These are phyloP conservation scores for Eumerus sabulonum DNA, from an alignment of 2,888 invertebrate species.

Conservation along the genomic window DNA sequence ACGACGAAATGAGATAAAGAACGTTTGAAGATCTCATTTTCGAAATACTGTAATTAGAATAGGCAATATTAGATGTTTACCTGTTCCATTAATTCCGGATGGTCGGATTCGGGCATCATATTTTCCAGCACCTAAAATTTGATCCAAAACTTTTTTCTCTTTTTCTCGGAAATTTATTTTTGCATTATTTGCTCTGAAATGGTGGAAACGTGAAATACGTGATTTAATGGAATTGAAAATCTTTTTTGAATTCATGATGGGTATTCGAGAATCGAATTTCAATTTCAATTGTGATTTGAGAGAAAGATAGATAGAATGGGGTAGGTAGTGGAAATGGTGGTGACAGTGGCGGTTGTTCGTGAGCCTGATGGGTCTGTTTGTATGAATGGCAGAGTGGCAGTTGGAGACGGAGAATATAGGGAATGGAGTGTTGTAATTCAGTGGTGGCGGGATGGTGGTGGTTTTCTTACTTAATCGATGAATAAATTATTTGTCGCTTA, in stretches of 20 bases:
- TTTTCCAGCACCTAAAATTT: slow-evolving; percentile 92
- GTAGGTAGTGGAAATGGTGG: too few species aligned
- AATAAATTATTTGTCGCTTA: slow-evolving; percentile 66
- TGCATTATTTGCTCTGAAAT: slow-evolving; percentile 86
- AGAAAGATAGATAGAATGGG: slow-evolving; percentile 14
- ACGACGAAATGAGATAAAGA: slow-evolving; percentile 13
- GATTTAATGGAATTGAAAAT: slow-evolving; percentile 67
- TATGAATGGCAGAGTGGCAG: slow-evolving; percentile 23
- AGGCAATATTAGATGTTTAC: slow-evolving; percentile 81
- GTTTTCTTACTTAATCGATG: slow-evolving; percentile 62
- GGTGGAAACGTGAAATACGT: slow-evolving; percentile 68
- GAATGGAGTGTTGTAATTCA: too few species aligned
- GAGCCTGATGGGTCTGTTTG: not conserved
- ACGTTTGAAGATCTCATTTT: slow-evolving; percentile 17
- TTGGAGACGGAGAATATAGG: not conserved
- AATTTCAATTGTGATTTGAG: slow-evolving; percentile 26
- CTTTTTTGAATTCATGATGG: slow-evolving; percentile 57
- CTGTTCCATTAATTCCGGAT: slow-evolving; percentile 96
- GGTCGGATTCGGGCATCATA: slow-evolving; percentile 96
- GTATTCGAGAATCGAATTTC: slow-evolving; percentile 57
- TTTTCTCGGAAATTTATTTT: slow-evolving; percentile 95
- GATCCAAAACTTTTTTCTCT: slow-evolving; percentile 96
- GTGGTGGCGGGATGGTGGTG: too few species aligned
- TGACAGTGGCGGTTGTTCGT: not conserved
- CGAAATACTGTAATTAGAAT: slow-evolving; percentile 7